Conservation (phyloP, 1,140 invertebrate genomes). For the Leptinotarsa undecemlineata region DNA sequence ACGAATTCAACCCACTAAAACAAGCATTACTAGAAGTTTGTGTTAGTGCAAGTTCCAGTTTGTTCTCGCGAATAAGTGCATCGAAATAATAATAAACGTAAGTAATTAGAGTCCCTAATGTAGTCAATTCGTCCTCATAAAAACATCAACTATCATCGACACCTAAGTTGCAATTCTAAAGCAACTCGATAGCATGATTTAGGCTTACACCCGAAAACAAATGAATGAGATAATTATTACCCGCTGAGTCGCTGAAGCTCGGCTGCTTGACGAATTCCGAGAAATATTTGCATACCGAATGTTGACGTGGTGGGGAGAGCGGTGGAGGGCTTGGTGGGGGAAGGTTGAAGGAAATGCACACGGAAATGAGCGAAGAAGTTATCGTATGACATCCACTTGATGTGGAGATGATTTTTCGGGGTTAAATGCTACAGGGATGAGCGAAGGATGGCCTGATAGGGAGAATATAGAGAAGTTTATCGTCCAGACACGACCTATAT, state of each 20-base stretch:
- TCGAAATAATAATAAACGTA: not conserved
- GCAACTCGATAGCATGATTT: not conserved
- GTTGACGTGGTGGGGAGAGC: slow-evolving; percentile 28
- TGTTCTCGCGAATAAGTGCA: not conserved
- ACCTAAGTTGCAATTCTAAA: not conserved
- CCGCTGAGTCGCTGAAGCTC: not conserved
- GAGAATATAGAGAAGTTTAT: too few relatives aligned
- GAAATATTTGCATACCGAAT: slow-evolving; percentile 40
- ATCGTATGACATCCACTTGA: slow-evolving; percentile 37
- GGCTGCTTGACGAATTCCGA: slow-evolving; percentile 37
- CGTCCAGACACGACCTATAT: too few relatives aligned
- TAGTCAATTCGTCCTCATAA: too few relatives aligned
- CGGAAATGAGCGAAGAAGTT: slow-evolving; percentile 38
- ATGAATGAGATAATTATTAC: slow-evolving; percentile 31
- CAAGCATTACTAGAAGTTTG: not conserved
- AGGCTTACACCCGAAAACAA: not conserved
- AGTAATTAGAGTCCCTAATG: not conserved
- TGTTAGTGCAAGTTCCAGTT: not conserved
- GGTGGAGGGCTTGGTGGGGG: slow-evolving; percentile 24
- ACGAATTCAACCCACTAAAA: slow-evolving; percentile 46
- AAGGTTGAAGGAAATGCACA: slow-evolving; percentile 29
- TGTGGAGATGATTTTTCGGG: slow-evolving; percentile 37
- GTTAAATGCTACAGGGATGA: slow-evolving; percentile 18
- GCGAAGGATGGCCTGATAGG: too few relatives aligned
- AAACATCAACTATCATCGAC: not conserved